Evolutionary conservation across 2,888 invertebrate species (phyloP), one percentile per base, ranked within the genome.

Genomic region (Macroteleia sp.): DNA sequence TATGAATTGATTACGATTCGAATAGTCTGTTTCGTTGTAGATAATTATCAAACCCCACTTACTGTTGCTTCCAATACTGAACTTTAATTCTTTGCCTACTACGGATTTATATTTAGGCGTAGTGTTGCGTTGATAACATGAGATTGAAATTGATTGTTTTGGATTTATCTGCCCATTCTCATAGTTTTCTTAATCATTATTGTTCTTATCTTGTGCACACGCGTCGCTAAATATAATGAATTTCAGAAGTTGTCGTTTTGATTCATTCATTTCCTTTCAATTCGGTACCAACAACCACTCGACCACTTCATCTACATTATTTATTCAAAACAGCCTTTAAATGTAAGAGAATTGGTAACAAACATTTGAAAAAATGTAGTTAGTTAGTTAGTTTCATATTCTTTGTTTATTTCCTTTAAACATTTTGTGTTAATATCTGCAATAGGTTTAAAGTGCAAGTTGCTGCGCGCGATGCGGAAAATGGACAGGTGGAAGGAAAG

Each of bases 381-480:
- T n/a, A n/a, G n/a, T n/a, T n/a, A n/a, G n/a, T n/a, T n/a, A n/a
- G n/a, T n/a, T n/a, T n/a, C n/a, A n/a, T n/a, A n/a, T n/a, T n/a
- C 16, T 25, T 56, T 39, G 56, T 5, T 25, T 25, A 3, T 25
- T 25, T 25, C 25, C 6, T 25, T 25, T 25, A 25, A 25, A 6
- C 25, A 25, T 25, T 25, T 25, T 25, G 25, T 52, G 42, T 42
- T 19, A 20, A 22, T 90, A n/a, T n/a, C n/a, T n/a, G n/a, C n/a
- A n/a, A n/a, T n/a, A 95, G 95, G 87, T 95, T 95, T 89, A 94
- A 94, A 91, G 92, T 92, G 17, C 86, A 87, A 81, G 87, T 95
- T 82, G 92, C 93, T 16, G 86, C 91, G 9, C 93, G 93, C 84
- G 95, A 96, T 92, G 91, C 92, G 28, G 96, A 96, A 91, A 87